These are phyloP conservation scores for Xestia ashworthii DNA, from an alignment of 2,888 invertebrate genomes.

Conservation along the genomic window DNA sequence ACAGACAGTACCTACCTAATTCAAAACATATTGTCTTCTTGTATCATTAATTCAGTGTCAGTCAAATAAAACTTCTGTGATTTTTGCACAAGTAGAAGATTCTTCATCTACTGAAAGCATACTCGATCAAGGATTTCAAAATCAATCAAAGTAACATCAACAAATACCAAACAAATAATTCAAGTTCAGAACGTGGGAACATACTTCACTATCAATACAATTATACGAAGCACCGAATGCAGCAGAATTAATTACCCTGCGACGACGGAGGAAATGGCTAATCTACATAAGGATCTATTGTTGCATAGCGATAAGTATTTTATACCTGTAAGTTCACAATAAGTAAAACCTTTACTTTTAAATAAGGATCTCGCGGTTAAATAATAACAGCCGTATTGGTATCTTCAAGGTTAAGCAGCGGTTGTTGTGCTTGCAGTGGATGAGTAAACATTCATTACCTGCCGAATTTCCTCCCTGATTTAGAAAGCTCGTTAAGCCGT, in stretches of 20 bases:
- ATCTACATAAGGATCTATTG: slow-evolving; percentile 44
- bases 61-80: neutral
- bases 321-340: slow-evolving; percentile 8
- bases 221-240: slow-evolving; percentile 6
- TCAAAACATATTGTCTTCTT: too few relatives aligned
- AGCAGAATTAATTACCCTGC: slow-evolving; percentile 49
- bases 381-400: neutral
- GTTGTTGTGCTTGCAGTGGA: too few relatives aligned
- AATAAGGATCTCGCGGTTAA: neutral
- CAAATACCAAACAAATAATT: slow-evolving; percentile 1
- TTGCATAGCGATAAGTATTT: slow-evolving; percentile 25
- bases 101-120: neutral
- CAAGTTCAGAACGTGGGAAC: slow-evolving; percentile 42
- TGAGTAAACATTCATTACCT: neutral
- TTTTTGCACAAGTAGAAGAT: neutral
- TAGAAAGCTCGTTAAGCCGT: neutral
- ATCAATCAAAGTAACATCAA: neutral
- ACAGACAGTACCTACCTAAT: too few relatives aligned
- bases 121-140: neutral
- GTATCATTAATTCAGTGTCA: too few relatives aligned
- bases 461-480: neutral
- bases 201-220: slow-evolving; percentile 31
- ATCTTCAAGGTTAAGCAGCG: neutral
- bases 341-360: slow-evolving; percentile 1
- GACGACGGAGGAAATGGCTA: slow-evolving; percentile 21